These are phyloP conservation scores for Ectropis grisescens DNA, from an alignment of 1,140 invertebrate species.

Conservation along the genomic window DNA sequence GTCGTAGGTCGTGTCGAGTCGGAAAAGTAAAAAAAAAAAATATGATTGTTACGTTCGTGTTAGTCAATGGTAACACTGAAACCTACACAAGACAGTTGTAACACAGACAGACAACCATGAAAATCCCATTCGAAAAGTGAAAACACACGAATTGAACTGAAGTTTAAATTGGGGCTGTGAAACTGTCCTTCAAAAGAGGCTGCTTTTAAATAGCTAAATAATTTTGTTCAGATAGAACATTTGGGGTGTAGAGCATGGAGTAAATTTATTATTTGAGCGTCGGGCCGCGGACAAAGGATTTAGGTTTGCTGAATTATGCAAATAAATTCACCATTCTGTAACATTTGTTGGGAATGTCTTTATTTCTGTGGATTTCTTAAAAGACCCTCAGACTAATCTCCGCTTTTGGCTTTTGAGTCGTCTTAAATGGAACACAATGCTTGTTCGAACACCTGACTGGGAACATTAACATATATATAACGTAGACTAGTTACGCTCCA, in stretches of 20 bases:
- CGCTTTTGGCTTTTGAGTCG: conserved; percentile 44
- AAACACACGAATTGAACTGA: conserved; percentile 1
- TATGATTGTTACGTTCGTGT: too few relatives aligned
- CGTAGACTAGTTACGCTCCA: too few relatives aligned
- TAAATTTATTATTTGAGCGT: conserved; percentile 63
- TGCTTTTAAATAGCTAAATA: conserved; percentile 46
- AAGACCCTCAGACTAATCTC: conserved; percentile 50
- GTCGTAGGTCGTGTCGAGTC: too few relatives aligned
- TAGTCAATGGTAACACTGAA: too few relatives aligned
- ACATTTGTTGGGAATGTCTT: conserved; percentile 67
- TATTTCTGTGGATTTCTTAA: conserved; percentile 61
- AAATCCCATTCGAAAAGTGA: conserved; percentile 1
- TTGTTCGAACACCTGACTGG: conserved; percentile 24
- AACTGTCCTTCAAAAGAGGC: conserved; percentile 15
- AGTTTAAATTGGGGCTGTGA: conserved; percentile 5
- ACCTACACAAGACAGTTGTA: too few relatives aligned
- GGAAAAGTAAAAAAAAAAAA: too few relatives aligned
- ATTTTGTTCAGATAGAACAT: conserved; percentile 53
- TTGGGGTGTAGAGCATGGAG: conserved; percentile 52
- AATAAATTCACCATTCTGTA: conserved; percentile 66
- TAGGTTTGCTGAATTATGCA: conserved; percentile 63
- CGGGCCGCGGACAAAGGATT: conserved; percentile 58
- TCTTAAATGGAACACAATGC: conserved; percentile 31
- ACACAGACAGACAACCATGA: too few relatives aligned
- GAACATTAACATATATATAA: too few relatives aligned